Evolutionary conservation across 2,888 invertebrate species (phyloP).

Genomic region (Scelioninae gen. 2): DNA sequence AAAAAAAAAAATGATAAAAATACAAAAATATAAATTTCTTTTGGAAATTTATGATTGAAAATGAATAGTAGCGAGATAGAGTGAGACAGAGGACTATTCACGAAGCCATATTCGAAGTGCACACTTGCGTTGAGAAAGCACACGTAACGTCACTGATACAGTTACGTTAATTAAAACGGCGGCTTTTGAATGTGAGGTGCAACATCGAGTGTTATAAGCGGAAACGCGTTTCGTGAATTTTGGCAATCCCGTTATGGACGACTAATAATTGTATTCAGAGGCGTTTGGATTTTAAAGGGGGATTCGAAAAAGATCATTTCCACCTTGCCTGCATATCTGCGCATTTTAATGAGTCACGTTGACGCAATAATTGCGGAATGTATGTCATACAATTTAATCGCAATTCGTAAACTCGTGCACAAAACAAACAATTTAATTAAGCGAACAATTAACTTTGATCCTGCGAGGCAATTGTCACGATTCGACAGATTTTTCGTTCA

Average conservation of each 20-base stretch:
- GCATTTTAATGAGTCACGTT: no score
- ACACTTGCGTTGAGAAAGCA: constrained; percentile 50
- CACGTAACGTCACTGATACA: constrained; percentile 43
- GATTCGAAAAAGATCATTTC: no score
- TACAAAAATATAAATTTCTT: no score
- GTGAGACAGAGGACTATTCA: constrained; percentile 41
- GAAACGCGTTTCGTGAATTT: constrained; percentile 44
- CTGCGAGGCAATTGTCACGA: no score
- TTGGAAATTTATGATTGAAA: constrained; percentile 6
- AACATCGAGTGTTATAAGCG: constrained; percentile 47
- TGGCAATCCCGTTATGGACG: constrained; percentile 18
- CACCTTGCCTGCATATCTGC: no score
- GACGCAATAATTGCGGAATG: no score
- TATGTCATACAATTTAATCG: no score
- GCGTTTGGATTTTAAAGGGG: background rate
- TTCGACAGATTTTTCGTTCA: no score
- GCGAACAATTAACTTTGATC: no score
- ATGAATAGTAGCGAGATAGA: constrained; percentile 14
- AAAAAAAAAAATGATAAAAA: no score
- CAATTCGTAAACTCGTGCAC: no score
- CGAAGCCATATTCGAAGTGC: constrained; percentile 47
- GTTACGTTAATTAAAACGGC: constrained; percentile 49
- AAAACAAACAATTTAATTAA: no score
- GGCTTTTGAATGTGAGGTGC: constrained; percentile 47
- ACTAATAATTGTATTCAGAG: background rate